phyloP scores from a whole-genome alignment of 2,797 vertebrate species.

The Sparidentex hasta region DNA sequence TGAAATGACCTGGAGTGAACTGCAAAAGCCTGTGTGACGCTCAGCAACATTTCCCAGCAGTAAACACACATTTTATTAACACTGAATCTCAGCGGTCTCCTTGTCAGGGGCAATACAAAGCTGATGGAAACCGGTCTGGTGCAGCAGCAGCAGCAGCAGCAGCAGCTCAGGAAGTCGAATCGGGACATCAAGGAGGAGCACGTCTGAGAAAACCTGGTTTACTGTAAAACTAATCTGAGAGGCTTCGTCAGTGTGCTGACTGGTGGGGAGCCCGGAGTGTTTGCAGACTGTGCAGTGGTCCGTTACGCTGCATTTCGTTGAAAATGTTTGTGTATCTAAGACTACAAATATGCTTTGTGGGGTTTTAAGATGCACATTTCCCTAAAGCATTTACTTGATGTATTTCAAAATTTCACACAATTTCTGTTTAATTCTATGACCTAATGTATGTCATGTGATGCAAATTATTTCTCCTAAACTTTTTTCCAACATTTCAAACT shows the following conservation, averaged over 20 bases:
- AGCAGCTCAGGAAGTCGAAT: constrained; percentile 33
- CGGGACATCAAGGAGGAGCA: constrained; percentile 18
- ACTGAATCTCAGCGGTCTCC: constrained; percentile 34
- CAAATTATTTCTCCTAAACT: neutral
- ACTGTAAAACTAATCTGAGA: constrained; percentile 5
- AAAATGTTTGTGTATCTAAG: neutral
- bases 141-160: constrained; percentile 26
- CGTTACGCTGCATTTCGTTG: constrained; percentile 5
- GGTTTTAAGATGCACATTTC: too few relatives aligned
- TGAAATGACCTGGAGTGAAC: constrained; percentile 36
- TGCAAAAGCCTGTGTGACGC: constrained; percentile 14
- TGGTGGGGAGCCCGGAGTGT: neutral
- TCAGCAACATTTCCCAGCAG: constrained; percentile 39
- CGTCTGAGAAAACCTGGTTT: constrained; percentile 19
- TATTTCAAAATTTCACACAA: too few relatives aligned
- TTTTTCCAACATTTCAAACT: neutral
- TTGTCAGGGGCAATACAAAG: constrained; percentile 42
- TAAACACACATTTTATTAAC: constrained; percentile 63
- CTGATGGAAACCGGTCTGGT: constrained; percentile 26
- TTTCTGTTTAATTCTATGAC: too few relatives aligned
- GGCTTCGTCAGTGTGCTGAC: constrained; percentile 1
- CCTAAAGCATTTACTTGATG: neutral
- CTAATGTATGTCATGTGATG: too few relatives aligned
- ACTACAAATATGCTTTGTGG: constrained; percentile 2
- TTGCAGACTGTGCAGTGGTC: neutral